A percentile compares a stretch with the other conserved stretches of the same genome.
These are phyloP conservation scores for Epinephelus cyanopodus DNA, from an alignment of 2,113 vertebrate species.

Conservation along the genomic window DNA sequence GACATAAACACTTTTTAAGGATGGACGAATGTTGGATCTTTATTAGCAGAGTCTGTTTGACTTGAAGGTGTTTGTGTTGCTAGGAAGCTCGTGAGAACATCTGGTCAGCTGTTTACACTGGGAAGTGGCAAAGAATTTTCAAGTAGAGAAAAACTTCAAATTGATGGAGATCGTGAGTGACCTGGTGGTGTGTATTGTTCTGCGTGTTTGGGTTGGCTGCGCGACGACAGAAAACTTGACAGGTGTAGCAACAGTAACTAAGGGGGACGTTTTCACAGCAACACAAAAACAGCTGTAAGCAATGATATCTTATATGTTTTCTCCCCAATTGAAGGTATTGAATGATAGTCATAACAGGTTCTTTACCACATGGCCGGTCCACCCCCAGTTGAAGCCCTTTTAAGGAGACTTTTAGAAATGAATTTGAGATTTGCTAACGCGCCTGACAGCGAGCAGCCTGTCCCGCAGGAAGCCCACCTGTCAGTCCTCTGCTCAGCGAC, in stretches of 20 bases:
- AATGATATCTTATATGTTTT: neutral
- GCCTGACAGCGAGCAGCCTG: constrained; percentile 23
- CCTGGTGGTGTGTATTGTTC: neutral
- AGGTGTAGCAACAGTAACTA: neutral
- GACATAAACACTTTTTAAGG: constrained; percentile 11
- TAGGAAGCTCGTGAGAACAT: constrained; percentile 47
- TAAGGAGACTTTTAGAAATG: constrained; percentile 30
- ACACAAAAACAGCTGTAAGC: neutral
- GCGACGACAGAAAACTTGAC: neutral
- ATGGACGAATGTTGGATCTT: constrained; percentile 15
- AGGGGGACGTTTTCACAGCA: neutral
- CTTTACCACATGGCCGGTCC: neutral
- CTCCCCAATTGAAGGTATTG: neutral
- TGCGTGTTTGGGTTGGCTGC: no score
- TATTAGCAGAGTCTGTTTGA: constrained; percentile 35
- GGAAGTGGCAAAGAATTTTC: constrained; percentile 23
- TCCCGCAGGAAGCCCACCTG: constrained; percentile 52
- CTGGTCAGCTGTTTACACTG: constrained; percentile 59
- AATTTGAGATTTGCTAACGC: constrained; percentile 58
- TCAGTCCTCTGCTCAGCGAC: constrained; percentile 25
- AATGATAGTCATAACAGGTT: neutral
- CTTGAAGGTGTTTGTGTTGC: constrained; percentile 54
- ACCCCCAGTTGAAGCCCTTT: neutral
- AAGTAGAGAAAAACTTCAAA: constrained; percentile 42
- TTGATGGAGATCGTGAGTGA: neutral